Evolutionary conservation across 2,797 vertebrate species (phyloP), one percentile per base, ranked within the genome.

Genomic region (Manis crassicaudata): DNA sequence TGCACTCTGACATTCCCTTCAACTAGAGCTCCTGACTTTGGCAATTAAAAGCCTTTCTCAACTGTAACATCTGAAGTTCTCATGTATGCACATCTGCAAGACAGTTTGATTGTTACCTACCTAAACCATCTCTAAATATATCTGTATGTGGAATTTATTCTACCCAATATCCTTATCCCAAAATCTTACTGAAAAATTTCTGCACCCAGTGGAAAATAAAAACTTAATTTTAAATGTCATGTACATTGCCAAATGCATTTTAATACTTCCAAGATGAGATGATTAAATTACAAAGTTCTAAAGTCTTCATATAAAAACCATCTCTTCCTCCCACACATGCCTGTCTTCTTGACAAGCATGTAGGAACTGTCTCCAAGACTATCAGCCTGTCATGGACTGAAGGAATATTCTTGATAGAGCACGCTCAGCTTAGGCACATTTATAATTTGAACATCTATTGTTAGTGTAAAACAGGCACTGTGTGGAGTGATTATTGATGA

Each of bases 141-240:
- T 77, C 84, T 94, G 67, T 32, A 77, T 43, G 70, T 77, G 20
- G 58, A 96, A 96, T 90, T 93, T 89, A 96, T 94, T 97, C 89
- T 92, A 52, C 17, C 63, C 43, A 80, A 80, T 58, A 67, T 83
- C 63, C 63, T 96, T 56, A 88, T 76, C 27, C 82, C n/a, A 52
- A 93, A 79, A 90, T 96, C 96, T 94, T 84, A 88, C 91, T 95
- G 87, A 93, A 95, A 97, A 96, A 37, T 83, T 95, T 68, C 67
- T 95, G 56, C 58, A 72, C 88, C 73, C 93, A 62, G 13, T 95
- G 94, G 93, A 96, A 97, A 96, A 84, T 58, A 91, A 63, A 81
- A 95, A 96, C 77, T 90, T 97, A 96, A 96, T 97, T 97, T 97
- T 96, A 97, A 97, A 94, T 65, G 72, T 95, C 95, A 97, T 0